Conservation (phyloP, 2,888 invertebrate species). For the Sinohyriopsis cumingii region DNA sequence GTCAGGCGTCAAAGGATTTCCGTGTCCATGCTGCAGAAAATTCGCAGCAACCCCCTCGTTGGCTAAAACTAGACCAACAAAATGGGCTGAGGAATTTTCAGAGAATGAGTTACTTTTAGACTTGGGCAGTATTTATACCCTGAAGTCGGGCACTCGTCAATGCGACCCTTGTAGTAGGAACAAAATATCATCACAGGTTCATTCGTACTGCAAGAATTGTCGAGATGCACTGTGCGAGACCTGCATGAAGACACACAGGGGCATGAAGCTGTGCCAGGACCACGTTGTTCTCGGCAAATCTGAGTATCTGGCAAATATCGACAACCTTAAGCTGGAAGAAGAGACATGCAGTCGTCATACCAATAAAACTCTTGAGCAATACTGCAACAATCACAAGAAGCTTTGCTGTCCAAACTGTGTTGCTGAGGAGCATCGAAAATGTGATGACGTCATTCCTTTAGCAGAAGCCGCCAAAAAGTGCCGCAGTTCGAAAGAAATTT, state of each 20-base stretch:
- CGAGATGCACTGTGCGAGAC: conserved; percentile 43
- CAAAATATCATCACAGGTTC: conserved; percentile 26
- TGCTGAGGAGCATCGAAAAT: conserved; percentile 38
- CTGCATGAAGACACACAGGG: conserved; percentile 44
- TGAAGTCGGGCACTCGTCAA: conserved; percentile 34
- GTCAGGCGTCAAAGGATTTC: conserved; percentile 24
- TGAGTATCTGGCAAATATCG: conserved; percentile 38
- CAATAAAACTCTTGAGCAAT: conserved; percentile 36
- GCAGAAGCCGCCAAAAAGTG: conserved; percentile 34
- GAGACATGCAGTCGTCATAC: conserved; percentile 36
- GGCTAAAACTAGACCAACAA: conserved; percentile 23
- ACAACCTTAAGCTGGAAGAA: conserved; percentile 38
- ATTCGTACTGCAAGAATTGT: conserved; percentile 46
- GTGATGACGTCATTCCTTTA: conserved; percentile 36
- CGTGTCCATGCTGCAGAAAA: conserved; percentile 33
- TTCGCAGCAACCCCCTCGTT: conserved; percentile 25
- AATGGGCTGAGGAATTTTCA: conserved; percentile 46
- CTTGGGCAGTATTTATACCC: conserved; percentile 37
- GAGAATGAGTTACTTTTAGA: conserved; percentile 40
- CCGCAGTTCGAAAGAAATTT: conserved; percentile 28
- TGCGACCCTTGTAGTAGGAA: conserved; percentile 47
- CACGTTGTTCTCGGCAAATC: conserved; percentile 37
- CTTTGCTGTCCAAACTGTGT: conserved; percentile 44
- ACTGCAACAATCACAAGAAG: conserved; percentile 33
- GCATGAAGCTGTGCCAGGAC: conserved; percentile 36